phyloP scores from a whole-genome alignment of 2,888 invertebrate genomes.

The Napeogenes inachia region DNA sequence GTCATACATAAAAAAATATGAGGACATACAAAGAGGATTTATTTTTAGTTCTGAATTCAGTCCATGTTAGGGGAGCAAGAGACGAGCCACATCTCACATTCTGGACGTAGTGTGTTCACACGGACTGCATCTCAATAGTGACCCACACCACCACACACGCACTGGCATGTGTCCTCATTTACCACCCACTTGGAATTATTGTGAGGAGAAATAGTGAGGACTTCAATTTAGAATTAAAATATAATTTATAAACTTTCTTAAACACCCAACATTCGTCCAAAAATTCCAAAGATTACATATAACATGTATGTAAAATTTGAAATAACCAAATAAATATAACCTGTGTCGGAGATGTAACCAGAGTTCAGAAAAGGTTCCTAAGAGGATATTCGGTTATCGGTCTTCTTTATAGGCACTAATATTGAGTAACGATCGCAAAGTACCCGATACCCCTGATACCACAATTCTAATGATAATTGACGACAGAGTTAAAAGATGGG shows the following conservation, averaged over 20 bases:
- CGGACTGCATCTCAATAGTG: slow-evolving; percentile 62
- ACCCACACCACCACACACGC: slow-evolving; percentile 42
- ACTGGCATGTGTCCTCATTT: slow-evolving; percentile 50
- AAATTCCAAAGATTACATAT: no score
- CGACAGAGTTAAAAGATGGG: slow-evolving; percentile 65
- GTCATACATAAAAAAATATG: no score
- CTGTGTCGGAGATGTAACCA: neutral
- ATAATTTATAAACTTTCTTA: no score
- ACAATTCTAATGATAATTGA: slow-evolving; percentile 71
- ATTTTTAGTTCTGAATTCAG: slow-evolving; percentile 13
- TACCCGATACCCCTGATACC: slow-evolving; percentile 43
- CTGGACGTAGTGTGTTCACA: slow-evolving; percentile 49
- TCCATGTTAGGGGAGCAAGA: slow-evolving; percentile 48
- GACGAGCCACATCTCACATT: slow-evolving; percentile 54
- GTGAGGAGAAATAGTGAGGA: slow-evolving; percentile 6
- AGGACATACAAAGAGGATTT: neutral
- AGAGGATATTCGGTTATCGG: slow-evolving; percentile 59
- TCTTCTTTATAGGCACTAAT: slow-evolving; percentile 73
- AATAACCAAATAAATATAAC: no score
- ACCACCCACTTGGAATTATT: slow-evolving; percentile 22
- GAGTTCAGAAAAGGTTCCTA: slow-evolving; percentile 34
- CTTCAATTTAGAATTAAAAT: neutral
- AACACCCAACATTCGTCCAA: no score
- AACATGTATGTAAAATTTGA: no score
- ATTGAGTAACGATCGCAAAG: slow-evolving; percentile 61